A percentile compares a stretch with the other conserved stretches of the same genome.
These are phyloP conservation scores for Monochamus saltuarius DNA, from an alignment of 1,140 invertebrate species.

Conservation along the genomic window DNA sequence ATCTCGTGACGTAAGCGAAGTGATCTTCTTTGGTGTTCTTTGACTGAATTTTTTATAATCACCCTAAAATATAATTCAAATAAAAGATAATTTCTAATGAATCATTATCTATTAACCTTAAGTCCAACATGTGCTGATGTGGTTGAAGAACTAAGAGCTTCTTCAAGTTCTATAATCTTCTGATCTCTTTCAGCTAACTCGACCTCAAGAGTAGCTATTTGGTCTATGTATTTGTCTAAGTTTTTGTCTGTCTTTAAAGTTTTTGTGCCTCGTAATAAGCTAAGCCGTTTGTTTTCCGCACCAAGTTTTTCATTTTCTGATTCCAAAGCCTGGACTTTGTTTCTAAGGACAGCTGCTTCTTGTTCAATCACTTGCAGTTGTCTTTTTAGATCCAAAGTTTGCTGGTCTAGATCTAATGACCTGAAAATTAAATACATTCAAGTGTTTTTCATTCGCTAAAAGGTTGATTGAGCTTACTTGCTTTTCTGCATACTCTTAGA, in stretches of 20 bases:
- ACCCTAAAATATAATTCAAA: slow-evolving; percentile 22
- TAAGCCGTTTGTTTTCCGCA: slow-evolving; percentile 67
- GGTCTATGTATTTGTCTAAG: slow-evolving; percentile 60
- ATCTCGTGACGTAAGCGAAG: slow-evolving; percentile 67
- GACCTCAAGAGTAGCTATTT: slow-evolving; percentile 61
- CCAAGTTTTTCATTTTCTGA: slow-evolving; percentile 72
- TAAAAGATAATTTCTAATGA: not conserved
- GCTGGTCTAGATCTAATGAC: slow-evolving; percentile 62
- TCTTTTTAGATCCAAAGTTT: slow-evolving; percentile 67
- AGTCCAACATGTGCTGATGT: not conserved
- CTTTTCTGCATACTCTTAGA: slow-evolving; percentile 61
- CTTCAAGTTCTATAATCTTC: slow-evolving; percentile 64
- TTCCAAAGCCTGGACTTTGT: slow-evolving; percentile 67
- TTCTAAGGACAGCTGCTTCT: slow-evolving; percentile 66
- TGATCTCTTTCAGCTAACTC: slow-evolving; percentile 62
- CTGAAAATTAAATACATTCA: slow-evolving; percentile 46
- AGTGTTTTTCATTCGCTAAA: not conserved
- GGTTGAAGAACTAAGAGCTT: not conserved
- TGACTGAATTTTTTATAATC: slow-evolving; percentile 60
- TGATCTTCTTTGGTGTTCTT: slow-evolving; percentile 66
- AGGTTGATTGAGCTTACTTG: slow-evolving; percentile 54
- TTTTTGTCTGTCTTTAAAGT: slow-evolving; percentile 56
- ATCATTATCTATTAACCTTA: not conserved
- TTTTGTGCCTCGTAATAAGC: slow-evolving; percentile 57
- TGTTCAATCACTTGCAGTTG: slow-evolving; percentile 74